Evolutionary conservation across 2,113 vertebrate genomes (phyloP).

Genomic region (Rattus norvegicus): DNA sequence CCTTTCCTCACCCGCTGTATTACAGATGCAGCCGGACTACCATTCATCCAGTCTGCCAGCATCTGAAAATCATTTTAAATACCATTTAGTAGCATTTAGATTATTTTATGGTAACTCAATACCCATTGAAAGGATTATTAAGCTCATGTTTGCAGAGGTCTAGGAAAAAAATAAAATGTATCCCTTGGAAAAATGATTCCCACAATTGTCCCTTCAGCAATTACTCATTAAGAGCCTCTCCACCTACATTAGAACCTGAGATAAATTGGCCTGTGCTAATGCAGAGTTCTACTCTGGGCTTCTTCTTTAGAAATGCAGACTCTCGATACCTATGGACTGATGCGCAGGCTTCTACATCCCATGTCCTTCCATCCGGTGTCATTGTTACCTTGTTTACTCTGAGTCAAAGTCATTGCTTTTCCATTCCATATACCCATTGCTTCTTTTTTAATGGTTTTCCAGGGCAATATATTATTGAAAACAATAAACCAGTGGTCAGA

Average conservation of each 20-base stretch:
- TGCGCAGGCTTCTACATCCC: background rate
- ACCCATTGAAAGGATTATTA: slow-evolving; percentile 75
- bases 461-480: slow-evolving; percentile 59
- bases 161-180: slow-evolving; percentile 74
- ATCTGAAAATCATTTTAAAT: slow-evolving; percentile 77
- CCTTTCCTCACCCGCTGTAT: slow-evolving; percentile 16
- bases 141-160: slow-evolving; percentile 68
- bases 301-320: slow-evolving; percentile 63
- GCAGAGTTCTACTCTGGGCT: slow-evolving; percentile 39
- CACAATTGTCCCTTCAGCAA: slow-evolving; percentile 65
- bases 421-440: slow-evolving; percentile 70
- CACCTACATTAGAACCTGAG: slow-evolving; percentile 59
- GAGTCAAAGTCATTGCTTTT: slow-evolving; percentile 77
- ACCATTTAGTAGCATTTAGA: slow-evolving; percentile 76
- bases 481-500: slow-evolving; percentile 70
- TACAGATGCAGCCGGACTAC: slow-evolving; percentile 51
- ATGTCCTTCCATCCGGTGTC: slow-evolving; percentile 56
- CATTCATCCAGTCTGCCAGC: slow-evolving; percentile 48
- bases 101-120: slow-evolving; percentile 75
- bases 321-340: slow-evolving; percentile 61
- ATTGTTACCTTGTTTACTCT: slow-evolving; percentile 64
- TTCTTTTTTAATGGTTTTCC: slow-evolving; percentile 70
- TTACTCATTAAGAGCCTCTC: slow-evolving; percentile 70
- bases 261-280: slow-evolving; percentile 71
- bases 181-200: slow-evolving; percentile 69